Percentiles rank a stretch among this genome's conserved stretches.
These are phyloP conservation scores for Darevskia mixta DNA, from an alignment of 2,797 vertebrate genomes.

Conservation along the genomic window DNA sequence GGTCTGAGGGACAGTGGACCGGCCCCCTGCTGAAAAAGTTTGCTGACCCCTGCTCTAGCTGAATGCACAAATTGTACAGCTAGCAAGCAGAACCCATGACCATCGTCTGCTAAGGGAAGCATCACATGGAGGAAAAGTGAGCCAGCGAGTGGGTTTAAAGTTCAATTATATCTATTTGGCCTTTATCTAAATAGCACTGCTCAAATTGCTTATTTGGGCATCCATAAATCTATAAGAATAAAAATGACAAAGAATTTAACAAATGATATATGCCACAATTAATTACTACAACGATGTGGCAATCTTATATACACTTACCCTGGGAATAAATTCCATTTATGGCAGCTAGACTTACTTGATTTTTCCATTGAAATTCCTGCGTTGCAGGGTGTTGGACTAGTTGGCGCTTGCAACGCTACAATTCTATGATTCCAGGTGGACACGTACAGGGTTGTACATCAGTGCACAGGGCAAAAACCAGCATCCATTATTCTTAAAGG, in stretches of 20 bases:
- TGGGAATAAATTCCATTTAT: too few relatives aligned
- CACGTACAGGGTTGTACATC: too few relatives aligned
- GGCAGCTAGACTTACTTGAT: too few relatives aligned
- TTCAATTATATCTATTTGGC: constrained; percentile 54
- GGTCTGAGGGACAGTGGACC: too few relatives aligned
- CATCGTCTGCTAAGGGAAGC: constrained; percentile 6
- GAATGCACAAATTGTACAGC: not conserved
- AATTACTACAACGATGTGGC: constrained; percentile 53
- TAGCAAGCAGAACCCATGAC: constrained; percentile 44
- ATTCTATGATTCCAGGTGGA: too few relatives aligned
- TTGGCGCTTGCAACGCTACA: too few relatives aligned
- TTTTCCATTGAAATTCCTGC: too few relatives aligned
- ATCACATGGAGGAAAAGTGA: constrained; percentile 41
- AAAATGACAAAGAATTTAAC: constrained; percentile 13
- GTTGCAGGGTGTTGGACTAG: too few relatives aligned
- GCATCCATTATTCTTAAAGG: constrained; percentile 42
- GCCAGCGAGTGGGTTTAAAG: constrained; percentile 62
- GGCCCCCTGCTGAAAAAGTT: too few relatives aligned
- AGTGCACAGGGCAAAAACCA: too few relatives aligned
- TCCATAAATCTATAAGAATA: not conserved
- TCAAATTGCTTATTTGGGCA: constrained; percentile 24
- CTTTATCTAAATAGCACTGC: constrained; percentile 65
- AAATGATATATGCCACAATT: not conserved
- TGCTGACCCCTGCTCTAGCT: not conserved
- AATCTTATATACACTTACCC: too few relatives aligned